Evolutionary conservation across 2,797 vertebrate genomes (phyloP).

Genomic region (Hydrolagus colliei): DNA sequence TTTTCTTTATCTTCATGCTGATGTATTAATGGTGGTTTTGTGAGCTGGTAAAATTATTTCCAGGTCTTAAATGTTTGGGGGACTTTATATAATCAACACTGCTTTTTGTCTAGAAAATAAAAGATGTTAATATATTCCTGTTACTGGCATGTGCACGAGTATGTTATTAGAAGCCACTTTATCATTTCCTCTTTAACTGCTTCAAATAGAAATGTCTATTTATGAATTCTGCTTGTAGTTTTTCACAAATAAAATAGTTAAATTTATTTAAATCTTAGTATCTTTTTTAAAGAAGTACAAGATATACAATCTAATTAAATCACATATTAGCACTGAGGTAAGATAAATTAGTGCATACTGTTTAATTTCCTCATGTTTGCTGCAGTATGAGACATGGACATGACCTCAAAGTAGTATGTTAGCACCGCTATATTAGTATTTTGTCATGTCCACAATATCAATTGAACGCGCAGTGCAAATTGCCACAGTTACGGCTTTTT

Average conservation of each 20-base stretch:
- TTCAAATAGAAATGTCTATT: slow-evolving; percentile 99
- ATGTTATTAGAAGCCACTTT: slow-evolving; percentile 93
- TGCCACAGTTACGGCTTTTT: neutral
- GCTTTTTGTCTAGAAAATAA: slow-evolving; percentile 95
- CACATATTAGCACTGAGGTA: slow-evolving; percentile 41
- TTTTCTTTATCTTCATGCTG: slow-evolving; percentile 71
- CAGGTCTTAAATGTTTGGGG: slow-evolving; percentile 88
- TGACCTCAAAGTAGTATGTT: slow-evolving; percentile 43
- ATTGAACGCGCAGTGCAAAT: slow-evolving; percentile 35
- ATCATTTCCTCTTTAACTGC: slow-evolving; percentile 72
- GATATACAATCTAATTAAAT: slow-evolving; percentile 39
- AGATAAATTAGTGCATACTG: neutral
- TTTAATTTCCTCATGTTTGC: neutral
- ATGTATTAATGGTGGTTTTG: slow-evolving; percentile 93
- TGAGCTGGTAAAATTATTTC: slow-evolving; percentile 91
- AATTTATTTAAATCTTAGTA: slow-evolving; percentile 67
- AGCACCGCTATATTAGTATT: slow-evolving; percentile 40
- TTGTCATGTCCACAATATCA: slow-evolving; percentile 41
- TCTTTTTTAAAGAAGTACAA: slow-evolving; percentile 53
- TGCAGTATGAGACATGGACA: slow-evolving; percentile 29
- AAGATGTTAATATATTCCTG: slow-evolving; percentile 96
- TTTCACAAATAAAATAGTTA: slow-evolving; percentile 99
- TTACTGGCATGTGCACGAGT: slow-evolving; percentile 99
- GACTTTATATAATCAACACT: slow-evolving; percentile 81
- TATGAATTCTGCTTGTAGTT: slow-evolving; percentile 99